A percentile compares a stretch with the other conserved stretches of the same genome.
phyloP scores from a whole-genome alignment of 1,140 invertebrate genomes.

The Caenorhabditis brenneri region DNA sequence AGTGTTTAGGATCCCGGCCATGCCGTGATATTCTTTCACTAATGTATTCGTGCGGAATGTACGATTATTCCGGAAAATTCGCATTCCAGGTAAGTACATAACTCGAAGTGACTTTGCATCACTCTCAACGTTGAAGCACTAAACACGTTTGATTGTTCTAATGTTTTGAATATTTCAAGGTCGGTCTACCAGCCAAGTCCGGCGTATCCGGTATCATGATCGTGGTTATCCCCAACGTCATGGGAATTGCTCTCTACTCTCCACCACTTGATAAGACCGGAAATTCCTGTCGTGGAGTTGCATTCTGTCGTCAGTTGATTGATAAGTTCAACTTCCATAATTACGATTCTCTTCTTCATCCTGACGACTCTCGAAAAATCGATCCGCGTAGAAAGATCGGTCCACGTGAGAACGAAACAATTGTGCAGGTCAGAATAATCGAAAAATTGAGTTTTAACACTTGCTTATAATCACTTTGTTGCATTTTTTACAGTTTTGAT shows the following conservation, averaged over 20 bases:
- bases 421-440: background rate
- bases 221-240: constrained; percentile 93
- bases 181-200: constrained; percentile 94
- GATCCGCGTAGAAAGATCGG: constrained; percentile 87
- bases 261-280: constrained; percentile 87
- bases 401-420: constrained; percentile 65
- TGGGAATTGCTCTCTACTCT: constrained; percentile 93
- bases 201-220: constrained; percentile 91
- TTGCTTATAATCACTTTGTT: background rate
- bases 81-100: constrained; percentile 85
- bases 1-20: constrained; percentile 75
- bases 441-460: background rate
- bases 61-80: constrained; percentile 97
- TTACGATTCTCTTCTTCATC: constrained; percentile 91
- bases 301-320: constrained; percentile 87
- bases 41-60: constrained; percentile 95
- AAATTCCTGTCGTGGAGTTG: constrained; percentile 86
- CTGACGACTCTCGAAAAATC: constrained; percentile 81
- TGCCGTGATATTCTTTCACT: constrained; percentile 76
- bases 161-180: constrained; percentile 50
- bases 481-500: background rate
- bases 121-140: too few species aligned
- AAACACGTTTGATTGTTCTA: background rate
- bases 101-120: too few species aligned
- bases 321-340: constrained; percentile 92